Base-by-base conservation (phyloP, 2,888 invertebrate genomes). In the Icerya purchasi region DNA sequence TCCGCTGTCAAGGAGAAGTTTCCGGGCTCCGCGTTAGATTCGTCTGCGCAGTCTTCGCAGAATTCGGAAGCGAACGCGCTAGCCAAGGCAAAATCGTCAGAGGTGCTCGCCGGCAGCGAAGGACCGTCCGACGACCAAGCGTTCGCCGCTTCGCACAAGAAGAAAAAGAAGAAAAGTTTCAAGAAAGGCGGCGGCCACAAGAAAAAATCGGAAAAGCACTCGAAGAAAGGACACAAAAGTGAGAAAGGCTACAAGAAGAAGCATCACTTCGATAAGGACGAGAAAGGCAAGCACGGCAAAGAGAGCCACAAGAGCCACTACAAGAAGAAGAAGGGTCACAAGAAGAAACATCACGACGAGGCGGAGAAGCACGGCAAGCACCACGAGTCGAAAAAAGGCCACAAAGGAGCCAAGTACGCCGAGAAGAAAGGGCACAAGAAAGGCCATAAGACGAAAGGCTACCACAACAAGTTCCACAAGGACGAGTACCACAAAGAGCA, bases 401-500 rank as follows among this genome's bases (percentile, higher is more conserved):
- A 79, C 57, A 79, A 82, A 65, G 80, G 79, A 0, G 78, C 79
- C 0, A 80, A 83, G 68, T 83, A 82, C 63, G 82, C 79, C 1
- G 83, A 84, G 69, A 83, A 83, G 68, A 82, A 83, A 64, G 84
- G 82, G 0, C 84, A 84, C 68, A 84, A 83, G 68, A 82, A 82
- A 66, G 84, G 84, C 2, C 83, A 84, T 68, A 83, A 83, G 69
- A 83, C 82, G 1, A 83, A 82, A 70, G 84, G 84, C 0, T 84
- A 82, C 71, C 84, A 85, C 73, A 83, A 85, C 72, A 83, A 82
- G 65, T 82, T 83, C 70, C 83, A 83, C 72, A 89, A 89, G 69
- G 88, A 85, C 66, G 85, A 85, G 69, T 84, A 80, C 71, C 81
- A 83, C 69, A 83, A 81, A 67, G 83, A 84, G 67, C 84, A 84